Evolutionary conservation across 1,140 invertebrate species (phyloP).

Genomic region (Hirudo medicinalis): DNA sequence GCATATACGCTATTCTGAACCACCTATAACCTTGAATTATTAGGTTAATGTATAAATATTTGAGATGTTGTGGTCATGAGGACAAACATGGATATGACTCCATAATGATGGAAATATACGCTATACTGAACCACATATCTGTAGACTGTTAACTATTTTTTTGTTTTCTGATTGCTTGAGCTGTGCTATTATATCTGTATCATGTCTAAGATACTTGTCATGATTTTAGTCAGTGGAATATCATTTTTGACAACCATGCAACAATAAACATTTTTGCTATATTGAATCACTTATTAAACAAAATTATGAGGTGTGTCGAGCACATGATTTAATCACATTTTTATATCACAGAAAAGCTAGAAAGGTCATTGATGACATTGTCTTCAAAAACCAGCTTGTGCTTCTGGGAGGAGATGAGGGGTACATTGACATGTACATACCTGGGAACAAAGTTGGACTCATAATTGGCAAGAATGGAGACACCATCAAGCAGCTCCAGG

Average conservation of each 20-base stretch:
- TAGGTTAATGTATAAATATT: background rate
- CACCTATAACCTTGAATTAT: background rate
- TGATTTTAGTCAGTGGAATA: too few relatives aligned
- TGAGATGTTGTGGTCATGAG: too few relatives aligned
- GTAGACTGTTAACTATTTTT: too few relatives aligned
- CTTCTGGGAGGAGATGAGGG: constrained; percentile 27
- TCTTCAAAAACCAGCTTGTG: constrained; percentile 31
- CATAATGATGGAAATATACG: too few relatives aligned
- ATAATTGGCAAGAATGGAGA: constrained; percentile 93
- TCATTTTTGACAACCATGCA: too few relatives aligned
- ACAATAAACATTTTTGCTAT: too few relatives aligned
- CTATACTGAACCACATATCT: too few relatives aligned
- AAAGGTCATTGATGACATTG: constrained; percentile 51
- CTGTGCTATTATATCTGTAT: too few relatives aligned
- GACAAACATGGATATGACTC: too few relatives aligned
- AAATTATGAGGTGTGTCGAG: too few relatives aligned
- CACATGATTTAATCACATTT: background rate
- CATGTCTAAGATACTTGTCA: background rate
- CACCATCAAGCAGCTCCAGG: constrained; percentile 88
- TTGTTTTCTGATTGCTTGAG: too few relatives aligned
- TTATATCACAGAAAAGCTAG: constrained; percentile 58
- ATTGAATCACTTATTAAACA: too few relatives aligned
- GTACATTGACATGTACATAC: constrained; percentile 82
- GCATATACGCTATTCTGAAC: constrained; percentile 8
- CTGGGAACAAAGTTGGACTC: constrained; percentile 88